Conservation (phyloP, 2,888 invertebrate species). For the Spilosoma lubricipeda region DNA sequence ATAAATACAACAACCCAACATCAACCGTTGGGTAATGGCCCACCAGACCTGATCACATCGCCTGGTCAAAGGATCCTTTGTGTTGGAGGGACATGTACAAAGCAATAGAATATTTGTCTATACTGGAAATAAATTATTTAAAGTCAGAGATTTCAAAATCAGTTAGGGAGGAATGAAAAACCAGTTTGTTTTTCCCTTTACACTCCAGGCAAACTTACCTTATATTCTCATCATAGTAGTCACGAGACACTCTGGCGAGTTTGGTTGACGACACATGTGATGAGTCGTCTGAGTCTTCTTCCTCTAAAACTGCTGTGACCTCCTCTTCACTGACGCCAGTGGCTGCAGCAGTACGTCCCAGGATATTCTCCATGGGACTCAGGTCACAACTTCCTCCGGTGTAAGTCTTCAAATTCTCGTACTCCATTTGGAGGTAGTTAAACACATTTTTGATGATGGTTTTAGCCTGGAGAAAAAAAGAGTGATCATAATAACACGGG, state of each 20-base stretch:
- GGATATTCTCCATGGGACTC: background rate
- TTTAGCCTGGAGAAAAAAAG: background rate
- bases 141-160: no score
- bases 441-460: constrained; percentile 2
- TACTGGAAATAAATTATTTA: background rate
- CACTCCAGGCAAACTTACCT: background rate
- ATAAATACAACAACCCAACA: no score
- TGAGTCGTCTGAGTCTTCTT: background rate
- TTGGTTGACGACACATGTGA: background rate
- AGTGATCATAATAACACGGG: background rate
- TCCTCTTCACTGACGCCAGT: constrained; percentile 3
- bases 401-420: background rate
- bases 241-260: background rate
- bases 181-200: background rate
- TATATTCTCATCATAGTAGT: background rate
- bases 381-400: background rate
- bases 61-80: no score
- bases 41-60: no score
- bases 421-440: constrained; percentile 4
- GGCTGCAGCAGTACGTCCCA: constrained; percentile 11
- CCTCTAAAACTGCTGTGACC: background rate
- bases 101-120: background rate
- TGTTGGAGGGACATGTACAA: no score
- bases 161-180: no score
- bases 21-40: no score